Conservation (phyloP, 2,888 invertebrate species). For the Hoplodrina blanda region DNA sequence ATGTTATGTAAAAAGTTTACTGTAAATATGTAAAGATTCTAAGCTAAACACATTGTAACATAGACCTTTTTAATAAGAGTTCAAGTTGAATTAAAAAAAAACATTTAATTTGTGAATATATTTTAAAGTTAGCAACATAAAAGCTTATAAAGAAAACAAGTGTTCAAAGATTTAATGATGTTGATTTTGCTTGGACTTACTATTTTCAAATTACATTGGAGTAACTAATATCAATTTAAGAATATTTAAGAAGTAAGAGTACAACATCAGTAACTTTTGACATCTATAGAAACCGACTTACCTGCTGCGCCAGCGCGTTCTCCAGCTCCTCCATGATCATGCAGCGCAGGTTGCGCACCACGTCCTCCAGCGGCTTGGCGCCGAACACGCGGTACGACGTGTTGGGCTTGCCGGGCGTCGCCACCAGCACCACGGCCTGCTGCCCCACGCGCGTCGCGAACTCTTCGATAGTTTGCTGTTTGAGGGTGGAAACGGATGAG, state of each 20-base stretch:
- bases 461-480: slow-evolving; percentile 97
- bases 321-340: slow-evolving; percentile 99
- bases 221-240: too few species aligned
- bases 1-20: neutral
- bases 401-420: slow-evolving; percentile 98
- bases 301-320: slow-evolving; percentile 97
- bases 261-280: neutral
- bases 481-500: too few species aligned
- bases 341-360: slow-evolving; percentile 96
- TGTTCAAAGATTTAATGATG: slow-evolving; percentile 6
- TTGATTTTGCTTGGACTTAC: neutral
- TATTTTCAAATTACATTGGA: too few species aligned
- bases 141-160: neutral
- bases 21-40: neutral
- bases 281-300: slow-evolving; percentile 64
- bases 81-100: too few species aligned
- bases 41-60: neutral
- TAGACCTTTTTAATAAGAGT: neutral
- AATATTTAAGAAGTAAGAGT: too few species aligned
- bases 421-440: slow-evolving; percentile 98
- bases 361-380: slow-evolving; percentile 98
- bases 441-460: slow-evolving; percentile 99
- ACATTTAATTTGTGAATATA: too few species aligned
- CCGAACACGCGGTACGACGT: slow-evolving; percentile 99
- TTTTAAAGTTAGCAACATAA: too few species aligned